Conservation (phyloP, 2,113 vertebrate species). For the Motacilla tschutschensis region DNA sequence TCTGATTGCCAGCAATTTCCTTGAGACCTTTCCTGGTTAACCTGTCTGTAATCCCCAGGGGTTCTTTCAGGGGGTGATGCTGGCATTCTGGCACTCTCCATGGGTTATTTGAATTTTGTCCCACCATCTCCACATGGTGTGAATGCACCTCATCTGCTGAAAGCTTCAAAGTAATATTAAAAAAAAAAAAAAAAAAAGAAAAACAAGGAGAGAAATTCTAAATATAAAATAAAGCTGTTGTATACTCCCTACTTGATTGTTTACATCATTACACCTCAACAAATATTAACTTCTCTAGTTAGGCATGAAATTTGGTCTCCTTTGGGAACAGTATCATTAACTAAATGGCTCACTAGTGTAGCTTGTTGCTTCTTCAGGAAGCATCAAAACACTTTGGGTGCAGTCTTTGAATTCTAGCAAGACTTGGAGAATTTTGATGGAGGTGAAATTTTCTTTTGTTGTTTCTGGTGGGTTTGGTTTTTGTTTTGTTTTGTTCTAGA, state of each 20-base stretch:
- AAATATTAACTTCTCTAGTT: conserved; percentile 40
- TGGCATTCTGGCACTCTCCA: not conserved
- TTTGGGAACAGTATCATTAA: conserved; percentile 11
- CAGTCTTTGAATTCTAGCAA: not conserved
- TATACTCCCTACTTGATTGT: not conserved
- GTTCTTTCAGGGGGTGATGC: not conserved
- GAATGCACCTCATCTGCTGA: not conserved
- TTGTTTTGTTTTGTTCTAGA: not conserved
- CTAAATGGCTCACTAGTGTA: not conserved
- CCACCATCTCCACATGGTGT: fast-evolving
- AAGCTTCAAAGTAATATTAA: not conserved
- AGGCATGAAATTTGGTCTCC: not conserved
- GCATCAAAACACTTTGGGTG: not conserved
- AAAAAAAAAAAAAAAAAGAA: not conserved
- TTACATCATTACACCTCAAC: not conserved
- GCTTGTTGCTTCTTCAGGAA: not conserved
- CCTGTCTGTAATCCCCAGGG: not conserved
- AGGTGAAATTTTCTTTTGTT: not conserved
- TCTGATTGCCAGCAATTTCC: conserved; percentile 55
- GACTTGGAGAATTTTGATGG: not conserved
- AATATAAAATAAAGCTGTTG: not conserved
- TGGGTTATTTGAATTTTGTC: not conserved
- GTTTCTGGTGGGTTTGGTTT: not conserved
- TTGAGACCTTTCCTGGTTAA: conserved; percentile 1
- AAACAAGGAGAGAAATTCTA: no score